Conservation (phyloP, 2,888 invertebrate species). For the Drosophila mimica region DNA sequence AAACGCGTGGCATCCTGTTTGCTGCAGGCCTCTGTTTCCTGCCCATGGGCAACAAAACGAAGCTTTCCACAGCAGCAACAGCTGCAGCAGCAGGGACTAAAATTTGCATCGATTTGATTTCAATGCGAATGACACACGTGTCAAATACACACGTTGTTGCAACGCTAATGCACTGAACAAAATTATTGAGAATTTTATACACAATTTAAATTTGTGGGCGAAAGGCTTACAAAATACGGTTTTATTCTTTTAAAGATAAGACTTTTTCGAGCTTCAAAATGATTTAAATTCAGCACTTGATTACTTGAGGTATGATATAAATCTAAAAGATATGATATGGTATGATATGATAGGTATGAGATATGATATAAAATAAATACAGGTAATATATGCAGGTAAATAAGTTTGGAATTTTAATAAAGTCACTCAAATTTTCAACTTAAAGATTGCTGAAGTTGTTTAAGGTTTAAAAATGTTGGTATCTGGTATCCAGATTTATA, state of each 20-base stretch:
- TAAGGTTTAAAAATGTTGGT: neutral
- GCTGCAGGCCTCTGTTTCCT: constrained; percentile 29
- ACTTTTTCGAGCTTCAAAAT: neutral
- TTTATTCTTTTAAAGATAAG: too few species aligned
- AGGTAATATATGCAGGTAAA: too few species aligned
- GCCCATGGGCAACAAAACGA: constrained; percentile 7
- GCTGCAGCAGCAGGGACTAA: neutral
- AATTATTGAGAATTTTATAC: neutral
- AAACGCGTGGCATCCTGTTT: constrained; percentile 52
- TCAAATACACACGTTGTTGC: constrained; percentile 21
- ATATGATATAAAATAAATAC: too few species aligned
- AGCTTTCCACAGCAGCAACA: constrained; percentile 4
- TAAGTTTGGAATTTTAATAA: too few species aligned
- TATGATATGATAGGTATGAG: too few species aligned
- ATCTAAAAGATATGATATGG: too few species aligned
- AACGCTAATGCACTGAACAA: neutral
- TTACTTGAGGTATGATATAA: neutral
- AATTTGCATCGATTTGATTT: constrained; percentile 35
- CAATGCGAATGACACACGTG: constrained; percentile 24
- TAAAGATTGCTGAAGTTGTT: neutral
- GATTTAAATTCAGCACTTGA: neutral
- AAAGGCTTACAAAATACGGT: neutral
- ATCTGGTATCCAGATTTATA: neutral
- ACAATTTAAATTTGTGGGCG: neutral
- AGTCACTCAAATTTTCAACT: neutral